Evolutionary conservation across 2,797 vertebrate genomes (phyloP).

Genomic region (Anguilla pacifica): DNA sequence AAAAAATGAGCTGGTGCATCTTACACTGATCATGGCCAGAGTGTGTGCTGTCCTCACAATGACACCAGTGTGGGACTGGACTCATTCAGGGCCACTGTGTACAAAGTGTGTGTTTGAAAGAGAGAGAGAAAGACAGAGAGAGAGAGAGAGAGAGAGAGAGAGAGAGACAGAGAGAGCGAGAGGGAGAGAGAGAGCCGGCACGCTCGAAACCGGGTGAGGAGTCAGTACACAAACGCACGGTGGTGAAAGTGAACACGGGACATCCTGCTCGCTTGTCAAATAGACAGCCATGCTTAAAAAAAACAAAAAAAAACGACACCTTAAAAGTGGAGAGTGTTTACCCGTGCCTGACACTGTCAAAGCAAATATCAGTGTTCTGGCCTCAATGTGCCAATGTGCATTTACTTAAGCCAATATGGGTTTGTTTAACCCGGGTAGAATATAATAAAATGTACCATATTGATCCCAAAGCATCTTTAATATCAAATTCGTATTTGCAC

Average conservation of each 20-base stretch:
- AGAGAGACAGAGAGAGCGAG: too few species aligned
- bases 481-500: neutral
- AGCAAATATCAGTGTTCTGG: neutral
- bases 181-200: neutral
- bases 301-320: neutral
- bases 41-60: neutral
- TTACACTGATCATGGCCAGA: neutral
- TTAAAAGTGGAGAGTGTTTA: neutral
- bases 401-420: neutral
- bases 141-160: too few species aligned
- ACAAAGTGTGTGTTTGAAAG: neutral
- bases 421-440: neutral
- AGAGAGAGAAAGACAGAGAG: too few species aligned
- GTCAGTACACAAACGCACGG: neutral
- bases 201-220: neutral
- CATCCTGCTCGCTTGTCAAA: neutral
- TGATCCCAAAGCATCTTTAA: neutral
- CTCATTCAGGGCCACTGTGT: neutral
- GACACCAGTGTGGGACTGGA: neutral
- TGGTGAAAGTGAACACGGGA: neutral
- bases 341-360: neutral
- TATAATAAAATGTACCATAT: neutral
- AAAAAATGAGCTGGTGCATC: too few species aligned
- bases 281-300: neutral
- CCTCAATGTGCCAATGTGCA: neutral